Conservation (phyloP, 2,113 vertebrate genomes). For the human (Homo sapiens) region GRCh38 chr6:149243501-149244000, state of each 20-base stretch:
- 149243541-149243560: background rate
- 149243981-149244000: background rate
- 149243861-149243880: slow-evolving; percentile 21
- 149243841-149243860: background rate
- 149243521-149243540: background rate
- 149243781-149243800: background rate
- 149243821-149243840: background rate
- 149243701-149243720: background rate
- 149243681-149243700: background rate
- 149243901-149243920: background rate
- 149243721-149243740: background rate
- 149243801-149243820: background rate
- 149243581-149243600: background rate
- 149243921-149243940: background rate
- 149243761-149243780: background rate
- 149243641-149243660: background rate
- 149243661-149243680: background rate
- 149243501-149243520: background rate
- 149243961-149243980: background rate
- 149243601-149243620: background rate
- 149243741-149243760: background rate
- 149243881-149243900: background rate
- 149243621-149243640: background rate
- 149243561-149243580: background rate
- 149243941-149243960: background rate